Evolutionary conservation across 2,888 invertebrate species (phyloP), one percentile per base, ranked within the genome.

Genomic region (Mesochorus sp.): DNA sequence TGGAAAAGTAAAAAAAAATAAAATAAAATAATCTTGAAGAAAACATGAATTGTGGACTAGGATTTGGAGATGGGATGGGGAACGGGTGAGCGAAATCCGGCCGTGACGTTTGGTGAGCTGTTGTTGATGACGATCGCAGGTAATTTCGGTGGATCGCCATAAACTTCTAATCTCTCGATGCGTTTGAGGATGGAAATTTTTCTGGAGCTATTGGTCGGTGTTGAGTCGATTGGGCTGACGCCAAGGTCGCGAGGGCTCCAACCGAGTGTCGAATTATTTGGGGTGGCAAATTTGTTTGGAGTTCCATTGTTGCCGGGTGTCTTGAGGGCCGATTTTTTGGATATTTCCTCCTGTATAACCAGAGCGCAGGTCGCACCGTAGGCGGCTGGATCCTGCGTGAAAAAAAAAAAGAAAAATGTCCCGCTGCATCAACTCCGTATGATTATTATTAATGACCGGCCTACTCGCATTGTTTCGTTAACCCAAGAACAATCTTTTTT

Each of bases 141-240:
- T n/a, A 94, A 84, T 0, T 92, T 91, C 0, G 93, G 93, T 0
- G 94, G 92, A 84, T 93, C 92, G 0, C 93, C 93, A 51, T 93
- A 94, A 84, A 90, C 90, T 87, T 91, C 91, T 62, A 94, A 85
- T 86, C 89, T 93, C 0, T 92, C 92, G 3, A 94, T 91, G 82
- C 92, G 92, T 70, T 82, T 86, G 19, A 86, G 83, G 12, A 85
- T 82, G 6, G 85, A 79, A 1, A 81, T 31, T 5, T 62, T 80
- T 49, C 26, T 80, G n/a, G 67, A 57, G 61, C 68, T 51, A 59
- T 34, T 64, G 10, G 12, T 57, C 51, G 76, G 72, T 5, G 77
- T 78, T 12, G 19, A 75, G 55, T 34, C 39, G 10, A 39, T 17
- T 3, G 66, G 49, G 31, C 39, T 64, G 5, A 66, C 28, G 14